Evolutionary conservation across 2,113 vertebrate species (phyloP).

Genomic region (Panthera uncia): DNA sequence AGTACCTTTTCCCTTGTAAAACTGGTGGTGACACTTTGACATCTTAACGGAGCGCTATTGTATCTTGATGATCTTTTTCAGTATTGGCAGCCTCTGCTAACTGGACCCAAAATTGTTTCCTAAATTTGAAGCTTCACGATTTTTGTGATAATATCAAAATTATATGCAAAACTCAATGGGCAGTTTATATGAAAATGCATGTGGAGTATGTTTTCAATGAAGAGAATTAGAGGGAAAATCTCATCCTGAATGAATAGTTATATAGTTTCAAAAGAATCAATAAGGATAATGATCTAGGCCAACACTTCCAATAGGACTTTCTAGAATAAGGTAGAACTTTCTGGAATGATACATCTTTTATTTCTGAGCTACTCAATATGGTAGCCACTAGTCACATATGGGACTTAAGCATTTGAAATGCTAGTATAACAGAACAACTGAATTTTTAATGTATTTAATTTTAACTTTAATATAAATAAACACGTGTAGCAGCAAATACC

Average conservation of each 20-base stretch:
- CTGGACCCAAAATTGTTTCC: background rate
- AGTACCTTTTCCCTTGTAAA: constrained; percentile 65
- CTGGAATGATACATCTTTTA: background rate
- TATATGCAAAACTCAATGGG: constrained; percentile 1
- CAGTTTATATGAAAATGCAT: constrained; percentile 55
- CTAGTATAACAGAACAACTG: background rate
- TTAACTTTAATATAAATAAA: background rate
- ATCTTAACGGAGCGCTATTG: constrained; percentile 56
- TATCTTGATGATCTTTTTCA: constrained; percentile 62
- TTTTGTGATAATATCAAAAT: constrained; percentile 26
- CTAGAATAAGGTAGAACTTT: constrained; percentile 15
- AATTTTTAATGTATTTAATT: background rate
- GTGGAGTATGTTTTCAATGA: constrained; percentile 30
- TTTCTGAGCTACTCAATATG: background rate
- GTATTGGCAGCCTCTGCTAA: background rate
- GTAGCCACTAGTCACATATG: background rate
- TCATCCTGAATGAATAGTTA: background rate
- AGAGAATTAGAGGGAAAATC: constrained; percentile 38
- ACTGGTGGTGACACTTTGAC: constrained; percentile 55
- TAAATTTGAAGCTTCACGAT: constrained; percentile 45
- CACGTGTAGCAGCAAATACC: background rate
- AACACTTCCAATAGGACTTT: background rate
- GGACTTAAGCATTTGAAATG: background rate
- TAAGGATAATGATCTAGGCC: background rate
- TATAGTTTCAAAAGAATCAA: constrained; percentile 29